These are phyloP conservation scores for Eupithecia dodoneata DNA, from an alignment of 2,888 invertebrate species.

Conservation along the genomic window DNA sequence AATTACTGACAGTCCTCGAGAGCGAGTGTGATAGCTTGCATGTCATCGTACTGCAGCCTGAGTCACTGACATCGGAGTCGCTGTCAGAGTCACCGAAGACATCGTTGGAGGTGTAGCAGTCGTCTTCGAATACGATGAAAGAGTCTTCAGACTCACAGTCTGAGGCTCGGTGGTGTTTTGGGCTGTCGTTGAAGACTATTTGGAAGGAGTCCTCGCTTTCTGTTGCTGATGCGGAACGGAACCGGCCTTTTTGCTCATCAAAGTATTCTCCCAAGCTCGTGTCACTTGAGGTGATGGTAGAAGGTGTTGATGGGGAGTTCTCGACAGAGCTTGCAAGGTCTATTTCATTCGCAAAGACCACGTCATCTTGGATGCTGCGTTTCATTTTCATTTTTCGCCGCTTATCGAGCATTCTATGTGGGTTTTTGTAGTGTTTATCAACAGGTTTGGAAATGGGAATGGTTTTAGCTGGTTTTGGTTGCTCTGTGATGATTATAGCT, in stretches of 20 bases:
- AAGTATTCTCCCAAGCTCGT: slow-evolving; percentile 56
- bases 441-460: slow-evolving; percentile 48
- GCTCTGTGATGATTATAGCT: slow-evolving; percentile 40
- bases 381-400: slow-evolving; percentile 52
- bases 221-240: slow-evolving; percentile 59
- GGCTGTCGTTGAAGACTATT: slow-evolving; percentile 73
- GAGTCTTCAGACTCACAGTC: slow-evolving; percentile 86
- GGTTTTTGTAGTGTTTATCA: slow-evolving; percentile 62
- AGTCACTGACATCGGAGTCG: slow-evolving; percentile 58
- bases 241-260: slow-evolving; percentile 72
- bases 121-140: slow-evolving; percentile 81
- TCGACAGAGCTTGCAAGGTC: slow-evolving; percentile 56
- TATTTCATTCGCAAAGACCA: slow-evolving; percentile 63
- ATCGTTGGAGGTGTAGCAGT: slow-evolving; percentile 73
- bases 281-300: slow-evolving; percentile 23
- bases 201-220: slow-evolving; percentile 77
- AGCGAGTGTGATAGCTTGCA: slow-evolving; percentile 57
- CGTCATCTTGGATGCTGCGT: slow-evolving; percentile 61
- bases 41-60: slow-evolving; percentile 56
- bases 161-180: slow-evolving; percentile 59
- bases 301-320: slow-evolving; percentile 51
- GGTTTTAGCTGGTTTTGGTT: slow-evolving; percentile 41
- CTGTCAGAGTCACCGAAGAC: slow-evolving; percentile 62
- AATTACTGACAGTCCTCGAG: slow-evolving; percentile 69
- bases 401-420: slow-evolving; percentile 52